phyloP scores from a whole-genome alignment of 2,113 vertebrate genomes.

The Coptodon bakossiorum region DNA sequence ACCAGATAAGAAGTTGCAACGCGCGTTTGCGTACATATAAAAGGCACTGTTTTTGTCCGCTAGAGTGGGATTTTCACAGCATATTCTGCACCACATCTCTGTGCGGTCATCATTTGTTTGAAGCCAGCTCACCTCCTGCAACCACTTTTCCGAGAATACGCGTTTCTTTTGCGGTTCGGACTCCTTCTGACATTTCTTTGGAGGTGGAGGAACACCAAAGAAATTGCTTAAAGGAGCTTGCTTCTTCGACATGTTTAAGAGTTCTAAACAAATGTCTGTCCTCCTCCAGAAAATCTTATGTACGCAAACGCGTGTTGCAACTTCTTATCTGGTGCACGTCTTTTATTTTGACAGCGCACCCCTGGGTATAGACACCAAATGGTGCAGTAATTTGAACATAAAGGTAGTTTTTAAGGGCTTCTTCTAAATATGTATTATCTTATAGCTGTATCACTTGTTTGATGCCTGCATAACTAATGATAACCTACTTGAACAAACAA shows the following conservation, averaged over 20 bases:
- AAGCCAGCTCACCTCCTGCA: neutral
- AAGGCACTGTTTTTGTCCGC: rapidly evolving
- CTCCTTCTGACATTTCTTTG: too few species aligned
- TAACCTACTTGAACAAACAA: neutral
- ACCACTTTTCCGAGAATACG: too few species aligned
- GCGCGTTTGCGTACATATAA: rapidly evolving
- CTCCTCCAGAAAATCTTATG: too few species aligned
- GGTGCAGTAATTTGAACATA: neutral
- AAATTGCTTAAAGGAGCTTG: too few species aligned
- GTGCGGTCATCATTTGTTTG: neutral
- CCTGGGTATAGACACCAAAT: neutral
- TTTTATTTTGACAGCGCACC: rapidly evolving
- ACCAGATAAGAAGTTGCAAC: neutral
- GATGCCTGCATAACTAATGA: neutral
- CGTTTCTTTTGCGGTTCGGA: too few species aligned
- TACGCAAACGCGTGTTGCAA: too few species aligned
- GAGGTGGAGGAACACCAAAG: too few species aligned
- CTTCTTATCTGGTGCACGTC: too few species aligned
- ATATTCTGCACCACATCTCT: rapidly evolving
- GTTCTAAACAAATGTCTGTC: too few species aligned
- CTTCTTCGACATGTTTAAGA: too few species aligned
- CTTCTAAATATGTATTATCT: neutral
- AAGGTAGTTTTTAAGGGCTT: neutral
- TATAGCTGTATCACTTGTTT: neutral
- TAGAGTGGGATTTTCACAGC: rapidly evolving